Evolutionary conservation across 1,140 invertebrate genomes (phyloP).

Genomic region (Sycophaga agraensis): DNA sequence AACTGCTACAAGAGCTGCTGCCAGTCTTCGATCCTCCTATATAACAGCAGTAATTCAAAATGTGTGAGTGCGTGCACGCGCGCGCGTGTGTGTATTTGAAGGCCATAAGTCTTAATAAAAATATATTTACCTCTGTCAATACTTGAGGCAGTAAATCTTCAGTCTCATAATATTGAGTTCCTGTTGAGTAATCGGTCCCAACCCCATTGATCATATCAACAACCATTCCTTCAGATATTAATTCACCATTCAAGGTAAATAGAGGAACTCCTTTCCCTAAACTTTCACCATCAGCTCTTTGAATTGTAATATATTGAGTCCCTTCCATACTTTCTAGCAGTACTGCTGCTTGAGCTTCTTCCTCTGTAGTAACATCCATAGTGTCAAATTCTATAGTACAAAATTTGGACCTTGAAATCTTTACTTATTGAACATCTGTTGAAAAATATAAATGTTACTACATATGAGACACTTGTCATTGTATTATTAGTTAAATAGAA

Average conservation of each 20-base stretch:
- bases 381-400: neutral
- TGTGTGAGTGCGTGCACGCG: too few relatives aligned
- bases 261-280: constrained; percentile 51
- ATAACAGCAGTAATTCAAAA: too few relatives aligned
- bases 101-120: too few relatives aligned
- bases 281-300: constrained; percentile 51
- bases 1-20: constrained; percentile 60
- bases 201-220: constrained; percentile 56
- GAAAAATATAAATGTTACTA: neutral
- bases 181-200: constrained; percentile 45
- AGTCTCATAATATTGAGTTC: constrained; percentile 55
- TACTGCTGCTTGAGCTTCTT: constrained; percentile 51
- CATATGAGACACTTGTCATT: neutral
- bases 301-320: constrained; percentile 57
- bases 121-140: constrained; percentile 46
- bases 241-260: constrained; percentile 46
- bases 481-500: neutral
- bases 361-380: constrained; percentile 51
- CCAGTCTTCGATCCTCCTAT: constrained; percentile 58
- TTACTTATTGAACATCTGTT: constrained; percentile 10
- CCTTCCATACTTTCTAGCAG: constrained; percentile 53
- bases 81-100: too few relatives aligned
- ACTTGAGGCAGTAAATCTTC: constrained; percentile 54
- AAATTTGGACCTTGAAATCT: neutral
- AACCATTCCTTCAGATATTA: constrained; percentile 56